Percentiles rank a stretch among this genome's conserved stretches.
Conservation (phyloP, 2,797 vertebrate genomes). For the Numenius phaeopus region DNA sequence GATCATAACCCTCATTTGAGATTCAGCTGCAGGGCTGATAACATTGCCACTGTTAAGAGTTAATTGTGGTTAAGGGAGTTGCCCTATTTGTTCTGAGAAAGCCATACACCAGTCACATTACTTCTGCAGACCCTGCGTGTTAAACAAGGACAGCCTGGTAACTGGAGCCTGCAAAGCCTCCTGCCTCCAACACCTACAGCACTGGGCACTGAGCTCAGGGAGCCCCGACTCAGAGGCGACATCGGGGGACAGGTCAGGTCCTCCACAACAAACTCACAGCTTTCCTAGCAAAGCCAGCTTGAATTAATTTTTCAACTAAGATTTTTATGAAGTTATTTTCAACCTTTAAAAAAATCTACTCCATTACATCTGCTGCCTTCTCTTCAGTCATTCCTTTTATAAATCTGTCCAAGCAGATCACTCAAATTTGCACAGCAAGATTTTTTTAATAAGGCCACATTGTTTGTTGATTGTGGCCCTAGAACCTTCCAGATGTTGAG, state of each 20-base stretch:
- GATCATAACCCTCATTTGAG: neutral
- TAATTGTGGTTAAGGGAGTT: neutral
- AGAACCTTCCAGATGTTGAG: neutral
- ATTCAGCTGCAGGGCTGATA: neutral
- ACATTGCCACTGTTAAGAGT: neutral
- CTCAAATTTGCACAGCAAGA: neutral
- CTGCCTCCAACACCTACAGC: neutral
- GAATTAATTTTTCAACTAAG: neutral
- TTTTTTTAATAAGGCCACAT: neutral
- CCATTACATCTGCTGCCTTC: neutral
- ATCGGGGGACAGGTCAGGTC: fast-evolving
- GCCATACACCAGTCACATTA: neutral
- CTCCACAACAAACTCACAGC: neutral
- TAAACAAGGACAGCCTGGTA: neutral
- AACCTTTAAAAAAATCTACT: neutral
- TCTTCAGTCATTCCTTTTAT: neutral
- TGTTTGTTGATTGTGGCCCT: neutral
- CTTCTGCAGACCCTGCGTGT: neutral
- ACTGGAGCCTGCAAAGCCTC: neutral
- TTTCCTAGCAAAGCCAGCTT: neutral
- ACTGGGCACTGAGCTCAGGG: neutral
- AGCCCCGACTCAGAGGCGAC: neutral
- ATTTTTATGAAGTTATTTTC: neutral
- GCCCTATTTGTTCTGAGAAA: neutral
- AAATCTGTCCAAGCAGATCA: neutral